Evolutionary conservation across 2,888 invertebrate species (phyloP), one percentile per base, ranked within the genome.

Genomic region (Aleiodes alternator): DNA sequence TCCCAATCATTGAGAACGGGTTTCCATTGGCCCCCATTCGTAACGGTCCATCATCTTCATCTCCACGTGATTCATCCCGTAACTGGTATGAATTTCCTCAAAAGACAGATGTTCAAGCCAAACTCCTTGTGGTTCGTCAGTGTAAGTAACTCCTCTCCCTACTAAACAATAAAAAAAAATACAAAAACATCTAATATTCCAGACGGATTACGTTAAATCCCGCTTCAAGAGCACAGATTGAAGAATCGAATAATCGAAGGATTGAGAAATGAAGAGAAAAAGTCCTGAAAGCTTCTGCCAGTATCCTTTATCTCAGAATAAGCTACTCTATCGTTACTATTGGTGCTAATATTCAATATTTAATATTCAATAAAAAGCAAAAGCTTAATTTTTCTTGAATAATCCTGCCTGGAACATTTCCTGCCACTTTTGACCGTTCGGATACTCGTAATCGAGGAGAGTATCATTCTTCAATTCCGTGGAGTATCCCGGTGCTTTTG

Each of bases 21-120:
- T 0, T 98, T 97, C 86, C 97, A 98, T 87, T 95, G 96, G 94
- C 97, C 98, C 0, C 98, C 98, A 0, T 97, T 97, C 89, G 93
- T 94, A 76, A 94, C 95, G 0, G 93, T 98, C 0, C 89, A 90
- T 64, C 98, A 98, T 89, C 90, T 97, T 6, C 98, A 98, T 88
- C 90, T 98, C 74, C 98, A 98, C 84, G 93, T 94, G 0, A 97
- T 98, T 72, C 94, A 95, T 0, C 97, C 97, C 0, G 92, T 92
- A 14, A 92, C 93, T 0, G 92, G 94, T 77, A 96, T 98, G 95
- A 91, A 93, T 0, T 92, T 93, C 12, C 77, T 95, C 0, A 90
- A 92, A 4, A 91, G 92, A 73, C 81, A 92, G 77, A 92, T 96
- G 78, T 97, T 96, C 84, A 93, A 90, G 85, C 93, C 93, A n/a